A percentile compares a stretch with the other conserved stretches of the same genome.
These are phyloP conservation scores for Autographa pulchrina DNA, from an alignment of 2,888 invertebrate species.

Conservation along the genomic window DNA sequence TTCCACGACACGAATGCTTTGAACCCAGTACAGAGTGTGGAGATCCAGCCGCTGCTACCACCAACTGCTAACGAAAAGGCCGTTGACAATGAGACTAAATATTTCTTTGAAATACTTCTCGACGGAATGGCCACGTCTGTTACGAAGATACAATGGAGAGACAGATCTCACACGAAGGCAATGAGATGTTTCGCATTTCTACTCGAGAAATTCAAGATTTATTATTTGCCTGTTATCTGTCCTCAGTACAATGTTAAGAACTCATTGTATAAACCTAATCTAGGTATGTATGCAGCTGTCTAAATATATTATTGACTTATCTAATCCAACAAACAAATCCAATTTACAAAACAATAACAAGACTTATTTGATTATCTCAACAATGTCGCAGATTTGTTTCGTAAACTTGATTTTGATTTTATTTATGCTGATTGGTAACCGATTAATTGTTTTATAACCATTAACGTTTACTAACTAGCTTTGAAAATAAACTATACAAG, in stretches of 20 bases:
- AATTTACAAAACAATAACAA: not conserved
- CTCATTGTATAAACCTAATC: slow-evolving; percentile 94
- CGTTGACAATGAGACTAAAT: slow-evolving; percentile 95
- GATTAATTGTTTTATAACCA: not conserved
- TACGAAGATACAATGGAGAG: slow-evolving; percentile 97
- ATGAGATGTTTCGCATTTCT: slow-evolving; percentile 96
- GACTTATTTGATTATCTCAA: not conserved
- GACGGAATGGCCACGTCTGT: slow-evolving; percentile 98
- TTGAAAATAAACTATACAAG: too few relatives aligned
- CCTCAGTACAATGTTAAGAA: slow-evolving; percentile 95
- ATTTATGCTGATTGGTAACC: not conserved
- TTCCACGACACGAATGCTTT: slow-evolving; percentile 93
- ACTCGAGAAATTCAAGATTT: slow-evolving; percentile 96
- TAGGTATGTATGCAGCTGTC: slow-evolving; percentile 87
- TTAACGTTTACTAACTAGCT: too few relatives aligned
- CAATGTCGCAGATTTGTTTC: not conserved
- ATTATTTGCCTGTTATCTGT: slow-evolving; percentile 97
- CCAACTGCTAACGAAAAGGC: slow-evolving; percentile 95
- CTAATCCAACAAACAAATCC: not conserved
- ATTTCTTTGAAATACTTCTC: slow-evolving; percentile 96
- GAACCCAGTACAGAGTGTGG: slow-evolving; percentile 94
- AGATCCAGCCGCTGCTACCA: slow-evolving; percentile 94
- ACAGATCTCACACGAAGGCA: slow-evolving; percentile 94
- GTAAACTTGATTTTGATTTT: not conserved
- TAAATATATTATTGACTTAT: not conserved